Evolutionary conservation across 2,113 vertebrate genomes (phyloP), one percentile per base, ranked within the genome.

Genomic region (Aramus guarauna): DNA sequence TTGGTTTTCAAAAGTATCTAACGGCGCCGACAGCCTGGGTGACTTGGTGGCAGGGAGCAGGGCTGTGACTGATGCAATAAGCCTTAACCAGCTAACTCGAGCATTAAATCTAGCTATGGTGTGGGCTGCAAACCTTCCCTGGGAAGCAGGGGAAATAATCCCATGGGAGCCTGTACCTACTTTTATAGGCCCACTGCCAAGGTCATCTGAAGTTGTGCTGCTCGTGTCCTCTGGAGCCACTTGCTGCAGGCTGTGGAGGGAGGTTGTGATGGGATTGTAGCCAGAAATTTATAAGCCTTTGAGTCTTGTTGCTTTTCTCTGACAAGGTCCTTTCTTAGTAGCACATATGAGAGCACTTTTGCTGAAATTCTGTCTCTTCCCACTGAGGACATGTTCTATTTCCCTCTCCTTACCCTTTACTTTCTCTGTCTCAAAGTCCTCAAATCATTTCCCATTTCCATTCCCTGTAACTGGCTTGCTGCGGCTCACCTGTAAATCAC

Each of bases 241-340:
- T 77, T 27, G 64, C 60, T 87, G 23, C 81, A 66, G 82, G 75
- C 75, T 84, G 52, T 6, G 71, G 36, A 76, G n/a, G 58, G 66
- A 80, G 9, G 34, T 20, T 47, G 45, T 0, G 0, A 34, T 11
- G 1, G 1, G 43, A 18, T 1, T 7, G 45, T 36, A 37, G 18
- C 55, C 67, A 86, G 78, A 73, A 62, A 68, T 59, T 24, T 17
- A 29, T 36, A 7, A 20, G 71, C 75, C 66, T 32, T 58, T 45
- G 37, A 58, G 68, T 59, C 32, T 50, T 7, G 2, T 39, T 87
- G 45, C 53, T 76, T 59, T 69, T 24, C 48, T 87, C 53, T 85
- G 58, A 41, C 18, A 55, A 63, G 7, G 47, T 55, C 41, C 85
- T 87, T 58, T 36, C 34, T 34, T 29, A 29, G 58, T 29, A 66